Conservation (phyloP, 2,888 invertebrate genomes). For the Blastobasis lacticolella region DNA sequence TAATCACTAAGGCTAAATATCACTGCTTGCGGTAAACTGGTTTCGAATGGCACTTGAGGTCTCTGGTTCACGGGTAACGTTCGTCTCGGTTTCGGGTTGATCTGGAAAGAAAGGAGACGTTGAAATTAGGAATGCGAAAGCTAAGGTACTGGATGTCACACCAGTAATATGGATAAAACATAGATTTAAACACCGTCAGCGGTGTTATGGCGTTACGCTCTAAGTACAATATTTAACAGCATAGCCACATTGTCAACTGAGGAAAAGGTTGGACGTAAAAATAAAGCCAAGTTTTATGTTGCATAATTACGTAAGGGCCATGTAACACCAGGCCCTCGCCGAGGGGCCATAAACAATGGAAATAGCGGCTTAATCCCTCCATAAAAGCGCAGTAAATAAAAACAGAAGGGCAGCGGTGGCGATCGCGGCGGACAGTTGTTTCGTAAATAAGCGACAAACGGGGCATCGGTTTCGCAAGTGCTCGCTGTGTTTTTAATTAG, state of each 20-base stretch:
- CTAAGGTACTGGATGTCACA: too few relatives aligned
- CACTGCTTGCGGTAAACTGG: slow-evolving; percentile 70
- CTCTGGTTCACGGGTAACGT: slow-evolving; percentile 59
- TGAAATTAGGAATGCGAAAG: not conserved
- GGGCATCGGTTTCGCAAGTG: slow-evolving; percentile 54
- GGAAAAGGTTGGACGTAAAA: too few relatives aligned
- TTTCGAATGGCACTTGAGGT: slow-evolving; percentile 68
- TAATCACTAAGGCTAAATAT: slow-evolving; percentile 51
- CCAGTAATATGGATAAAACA: too few relatives aligned
- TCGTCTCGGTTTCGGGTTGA: slow-evolving; percentile 26
- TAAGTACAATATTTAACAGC: not conserved
- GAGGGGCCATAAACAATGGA: not conserved
- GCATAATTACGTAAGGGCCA: too few relatives aligned
- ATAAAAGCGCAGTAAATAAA: slow-evolving; percentile 16
- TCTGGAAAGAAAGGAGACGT: slow-evolving; percentile 42
- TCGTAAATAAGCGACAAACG: slow-evolving; percentile 38
- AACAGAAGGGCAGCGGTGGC: slow-evolving; percentile 37
- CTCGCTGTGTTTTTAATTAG: slow-evolving; percentile 64
- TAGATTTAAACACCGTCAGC: too few relatives aligned
- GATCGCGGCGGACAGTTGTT: slow-evolving; percentile 14
- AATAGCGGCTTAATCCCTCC: slow-evolving; percentile 1
- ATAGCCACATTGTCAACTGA: too few relatives aligned
- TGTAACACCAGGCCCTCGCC: too few relatives aligned
- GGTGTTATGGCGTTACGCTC: too few relatives aligned
- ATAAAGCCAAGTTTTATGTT: too few relatives aligned